Evolutionary conservation across 2,797 vertebrate species (phyloP), one percentile per base, ranked within the genome.

Genomic region (Catharus ustulatus): DNA sequence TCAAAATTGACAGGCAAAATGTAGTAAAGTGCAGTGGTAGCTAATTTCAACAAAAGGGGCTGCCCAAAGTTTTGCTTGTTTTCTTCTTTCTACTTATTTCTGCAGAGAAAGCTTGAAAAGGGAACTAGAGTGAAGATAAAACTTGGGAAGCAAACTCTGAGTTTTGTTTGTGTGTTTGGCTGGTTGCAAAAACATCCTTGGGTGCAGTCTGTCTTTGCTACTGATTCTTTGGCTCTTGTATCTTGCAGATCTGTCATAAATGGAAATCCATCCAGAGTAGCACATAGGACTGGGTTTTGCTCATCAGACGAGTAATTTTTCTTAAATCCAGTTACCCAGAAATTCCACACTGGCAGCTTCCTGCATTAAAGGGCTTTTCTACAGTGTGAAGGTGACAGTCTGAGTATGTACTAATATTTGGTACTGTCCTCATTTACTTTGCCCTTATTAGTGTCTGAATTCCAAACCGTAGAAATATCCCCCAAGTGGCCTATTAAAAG

Each of bases 391-490:
- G 88, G 90, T 95, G 93, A 88, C 90, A 89, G 71, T 77, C 32
- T 77, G 42, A 84, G 49, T 57, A 46, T 72, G 36, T 72, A 58
- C 55, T 85, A 68, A 49, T 61, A 74, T 89, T 89, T 89, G 18
- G 64, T 49, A 22, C 61, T 87, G 42, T 51, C 68, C 84, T 89
- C 64, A 21, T 93, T 93, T 95, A n/a, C 52, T 77, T 95, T 89
- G 84, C 73, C 74, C 71, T 96, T 91, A 84, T 85, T 92, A 95
- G 59, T 59, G 30, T 20, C 52, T 95, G 63, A 90, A 87, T 79
- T 90, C 22, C 64, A 77, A 89, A 77, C 57, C 8, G 3, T 29
- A 82, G 63, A 89, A 84, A 49, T 84, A 87, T 42, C 27, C 15
- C 54, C 94, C 84, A 73, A 74, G 57, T 67, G 42, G 34, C 15